Evolutionary conservation across 2,113 vertebrate genomes (phyloP), one percentile per base, ranked within the genome.

Genomic region (Emydura subglobosa): DNA sequence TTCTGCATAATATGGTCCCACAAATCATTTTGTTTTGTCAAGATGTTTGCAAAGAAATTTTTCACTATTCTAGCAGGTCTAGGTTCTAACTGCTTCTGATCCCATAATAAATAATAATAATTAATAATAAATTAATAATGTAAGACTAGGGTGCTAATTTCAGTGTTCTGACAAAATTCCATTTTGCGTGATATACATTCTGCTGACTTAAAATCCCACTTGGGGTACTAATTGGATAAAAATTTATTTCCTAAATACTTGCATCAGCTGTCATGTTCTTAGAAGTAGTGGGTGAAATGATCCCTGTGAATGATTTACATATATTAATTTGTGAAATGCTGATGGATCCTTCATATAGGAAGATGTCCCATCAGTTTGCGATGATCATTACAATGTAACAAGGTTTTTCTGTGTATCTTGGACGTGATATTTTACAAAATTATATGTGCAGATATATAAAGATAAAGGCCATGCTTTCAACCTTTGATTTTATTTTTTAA

Each of bases 351-450:
- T 94, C 42, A n/a, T 84, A 49, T 53, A 79, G 39, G 53, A 47
- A 88, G 83, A 10, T 82, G 25, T 53, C 0, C 0, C 17, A 76
- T 81, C 21, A 68, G 0, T 81, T 19, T 88, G 19, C 47, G 39
- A 76, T 76, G 25, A 47, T 76, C 39, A 25, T 44, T 76, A 42
- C 42, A 76, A 94, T 5, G 87, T 61, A 95, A 50, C 2, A 11
- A 65, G 31, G 22, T 81, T 86, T 31, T 79, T 59, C 2, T 0
- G 5, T 83, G 10, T 79, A 14, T 89, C 27, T 87, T 91, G 61
- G 86, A 92, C 84, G 86, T 47, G 1, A 7, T 76, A 44, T 53
- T 82, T 93, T 50, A 42, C 47, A 50, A 88, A 90, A 3, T 12
- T 72, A 3, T 82, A 10, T 82, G 34, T 65, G 42, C 42, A 44